These are phyloP conservation scores for Anoplophora glabripennis DNA, from an alignment of 1,140 invertebrate species.

Conservation along the genomic window DNA sequence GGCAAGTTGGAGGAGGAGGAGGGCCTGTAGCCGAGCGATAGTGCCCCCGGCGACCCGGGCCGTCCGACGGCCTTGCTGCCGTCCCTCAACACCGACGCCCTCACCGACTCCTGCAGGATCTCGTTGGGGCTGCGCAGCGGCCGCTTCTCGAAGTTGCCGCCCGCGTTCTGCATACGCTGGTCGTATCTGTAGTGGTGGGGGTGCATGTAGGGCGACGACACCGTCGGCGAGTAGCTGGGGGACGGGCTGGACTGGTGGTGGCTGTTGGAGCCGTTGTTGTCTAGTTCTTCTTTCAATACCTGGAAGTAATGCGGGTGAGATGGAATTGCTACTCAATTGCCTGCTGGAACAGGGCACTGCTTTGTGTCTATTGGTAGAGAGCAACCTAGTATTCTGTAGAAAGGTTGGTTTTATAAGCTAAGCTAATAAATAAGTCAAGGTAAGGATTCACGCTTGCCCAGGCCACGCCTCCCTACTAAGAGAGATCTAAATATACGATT, in stretches of 20 bases:
- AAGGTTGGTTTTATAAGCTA: too few relatives aligned
- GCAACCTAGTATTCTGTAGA: too few relatives aligned
- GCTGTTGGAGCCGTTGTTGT: constrained; percentile 41
- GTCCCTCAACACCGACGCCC: constrained; percentile 66
- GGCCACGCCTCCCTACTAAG: too few relatives aligned
- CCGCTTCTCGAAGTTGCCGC: constrained; percentile 51
- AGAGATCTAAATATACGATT: too few relatives aligned
- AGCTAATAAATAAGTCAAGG: too few relatives aligned
- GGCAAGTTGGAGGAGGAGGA: constrained; percentile 41
- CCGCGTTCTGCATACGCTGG: constrained; percentile 47
- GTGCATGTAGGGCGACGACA: constrained; percentile 49
- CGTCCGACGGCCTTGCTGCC: constrained; percentile 55
- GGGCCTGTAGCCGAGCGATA: constrained; percentile 42
- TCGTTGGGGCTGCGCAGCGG: constrained; percentile 54
- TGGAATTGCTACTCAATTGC: too few relatives aligned
- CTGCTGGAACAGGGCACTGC: too few relatives aligned
- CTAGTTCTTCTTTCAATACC: constrained; percentile 43
- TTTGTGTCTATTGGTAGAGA: too few relatives aligned
- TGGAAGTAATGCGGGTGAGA: constrained; percentile 40
- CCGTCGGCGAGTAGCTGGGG: constrained; percentile 48
- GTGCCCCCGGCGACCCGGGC: constrained; percentile 47
- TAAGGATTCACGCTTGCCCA: too few relatives aligned
- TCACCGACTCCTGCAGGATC: constrained; percentile 51
- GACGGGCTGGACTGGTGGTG: constrained; percentile 45
- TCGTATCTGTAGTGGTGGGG: constrained; percentile 49